Percentiles rank a stretch among this genome's conserved stretches.
These are phyloP conservation scores for Chrysogorgia sp. DNA, from an alignment of 92 coral and sea anemone genomes.

Conservation along the genomic window DNA sequence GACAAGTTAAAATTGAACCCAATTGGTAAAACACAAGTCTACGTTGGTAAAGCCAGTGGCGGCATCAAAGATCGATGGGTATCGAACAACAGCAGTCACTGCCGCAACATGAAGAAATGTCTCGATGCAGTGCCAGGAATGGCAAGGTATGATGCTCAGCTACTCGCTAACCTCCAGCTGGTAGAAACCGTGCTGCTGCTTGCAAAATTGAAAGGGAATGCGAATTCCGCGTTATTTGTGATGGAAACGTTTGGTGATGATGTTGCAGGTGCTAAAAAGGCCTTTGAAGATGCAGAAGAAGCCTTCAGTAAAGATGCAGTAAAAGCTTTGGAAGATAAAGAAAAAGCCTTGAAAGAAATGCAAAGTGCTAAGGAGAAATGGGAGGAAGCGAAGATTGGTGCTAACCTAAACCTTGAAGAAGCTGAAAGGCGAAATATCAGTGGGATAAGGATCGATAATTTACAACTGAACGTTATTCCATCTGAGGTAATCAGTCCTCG, in stretches of 20 bases:
- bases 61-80: slow-evolving; percentile 6
- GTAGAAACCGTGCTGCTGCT: not conserved
- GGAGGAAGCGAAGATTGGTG: too few species aligned
- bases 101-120: not conserved
- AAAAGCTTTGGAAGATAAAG: too few species aligned
- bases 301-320: too few species aligned
- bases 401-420: not conserved
- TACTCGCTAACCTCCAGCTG: not conserved
- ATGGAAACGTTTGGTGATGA: slow-evolving; percentile 5
- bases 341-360: too few species aligned
- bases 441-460: not conserved
- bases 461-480: not conserved
- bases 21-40: slow-evolving; percentile 23
- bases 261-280: too few species aligned
- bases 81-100: not conserved
- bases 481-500: not conserved
- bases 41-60: slow-evolving; percentile 21
- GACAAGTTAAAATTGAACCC: not conserved
- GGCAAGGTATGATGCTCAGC: not conserved
- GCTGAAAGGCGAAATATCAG: not conserved
- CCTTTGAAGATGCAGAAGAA: too few species aligned
- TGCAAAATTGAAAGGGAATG: slow-evolving; percentile 12
- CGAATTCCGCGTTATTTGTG: slow-evolving; percentile 3
- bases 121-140: not conserved
- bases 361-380: too few species aligned